Base-by-base conservation (phyloP, 2,113 vertebrate genomes). In the Oncorhynchus keta region DNA sequence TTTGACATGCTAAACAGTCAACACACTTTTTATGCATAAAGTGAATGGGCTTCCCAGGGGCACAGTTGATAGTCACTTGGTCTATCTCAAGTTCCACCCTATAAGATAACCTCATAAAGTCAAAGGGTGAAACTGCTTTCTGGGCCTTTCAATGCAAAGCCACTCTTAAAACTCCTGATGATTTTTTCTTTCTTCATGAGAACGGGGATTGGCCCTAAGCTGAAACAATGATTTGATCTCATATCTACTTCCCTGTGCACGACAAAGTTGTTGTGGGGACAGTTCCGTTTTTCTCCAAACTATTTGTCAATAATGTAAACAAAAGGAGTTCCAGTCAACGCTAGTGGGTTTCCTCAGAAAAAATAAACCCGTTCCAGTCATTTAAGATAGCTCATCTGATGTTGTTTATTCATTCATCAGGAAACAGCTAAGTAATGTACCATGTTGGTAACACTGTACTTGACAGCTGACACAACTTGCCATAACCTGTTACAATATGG, bases 21-120 rank as follows among this genome's bases (percentile, higher is more conserved):
- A 82, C 79, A 80, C 80, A 82, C 80, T 72, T 84, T 12, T 5
- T 57, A 20, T 57, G 14, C 55, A 57, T 4, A 20, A 14, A 20
- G 16, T 57, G 55, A 20, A 20, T 20, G 55, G 55, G 18, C 14
- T 20, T 3, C 55, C 55, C 18, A 14, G 18, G 16, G 16, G 55
- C 5, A 57, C 16, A 57, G 16, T 20, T 20, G 55, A 57, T 20
- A 20, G 55, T 5, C 55, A 57, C 14, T 57, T 14, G 55, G 14
- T 57, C 55, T 16, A 57, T 57, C 55, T 57, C 55, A 57, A 57
- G 55, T 18, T 57, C 4, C 20, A 57, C 2, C 9, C 39, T 45
- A 45, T 45, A 45, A 45, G 39, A 9, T 45, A 45, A 45, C 39
- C 14, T 55, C 16, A 18, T 18, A 55, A 55, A 16, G 51, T 14